Base-by-base conservation (phyloP, 2,888 invertebrate genomes). In the Cosmia trapezina region DNA sequence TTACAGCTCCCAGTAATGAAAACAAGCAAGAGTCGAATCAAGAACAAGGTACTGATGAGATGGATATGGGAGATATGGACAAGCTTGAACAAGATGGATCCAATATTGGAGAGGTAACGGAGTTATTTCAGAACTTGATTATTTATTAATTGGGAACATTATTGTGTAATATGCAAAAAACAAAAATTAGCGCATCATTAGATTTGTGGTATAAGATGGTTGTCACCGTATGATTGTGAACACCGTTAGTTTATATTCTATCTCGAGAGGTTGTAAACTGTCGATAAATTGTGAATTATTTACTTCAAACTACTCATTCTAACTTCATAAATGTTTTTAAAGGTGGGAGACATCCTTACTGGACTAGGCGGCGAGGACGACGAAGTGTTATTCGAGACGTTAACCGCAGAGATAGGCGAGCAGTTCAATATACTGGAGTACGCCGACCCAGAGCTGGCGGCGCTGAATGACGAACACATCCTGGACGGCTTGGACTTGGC, bases 361-460 rank as follows among this genome's bases (percentile, higher is more conserved):
- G 98, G 98, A 28, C 96, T 98, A 60, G 98, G 98, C 7, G 98
- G 98, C 70, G 98, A 98, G 83, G 98, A 99, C 89, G 99, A 99
- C 89, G 98, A 98, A 87, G 98, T 98, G 88, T 96, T 99, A 57
- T 96, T 98, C 43, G 97, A 97, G 83, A 97, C 97, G 1, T 90
- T 97, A 56, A 95, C 96, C 88, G 98, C 98, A n/a, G 98, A 98
- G 94, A 98, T 99, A 96, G 99, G 98, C 8, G 98, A 98, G 78
- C 99, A 99, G 95, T 99, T 99, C 94, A 99, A 99, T 93, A 99
- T 99, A 88, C 94, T 99, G 81, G 99, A 99, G 93, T 99, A 99
- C 93, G 99, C 99, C 0, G 99, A 99, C 96, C 98, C 99, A 0
- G 99, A 99, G 93, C 95, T 99, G 68, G 98, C 98, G 84, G 97